These are phyloP conservation scores for Balaenoptera acutorostrata DNA, from an alignment of 2,113 vertebrate species.

Conservation along the genomic window DNA sequence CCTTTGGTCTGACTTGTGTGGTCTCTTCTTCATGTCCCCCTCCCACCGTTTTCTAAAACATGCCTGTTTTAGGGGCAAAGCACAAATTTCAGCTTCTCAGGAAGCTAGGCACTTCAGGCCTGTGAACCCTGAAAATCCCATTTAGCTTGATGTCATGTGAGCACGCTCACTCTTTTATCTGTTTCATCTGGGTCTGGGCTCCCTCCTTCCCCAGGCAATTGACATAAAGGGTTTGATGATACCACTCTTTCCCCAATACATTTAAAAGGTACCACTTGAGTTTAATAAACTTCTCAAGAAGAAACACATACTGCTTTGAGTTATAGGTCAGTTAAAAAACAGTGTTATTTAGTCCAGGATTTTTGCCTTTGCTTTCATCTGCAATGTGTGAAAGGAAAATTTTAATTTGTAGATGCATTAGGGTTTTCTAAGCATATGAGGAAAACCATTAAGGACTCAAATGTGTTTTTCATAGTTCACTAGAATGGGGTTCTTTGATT, in stretches of 20 bases:
- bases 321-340: background rate
- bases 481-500: background rate
- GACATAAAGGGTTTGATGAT: background rate
- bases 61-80: background rate
- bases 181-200: background rate
- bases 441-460: background rate
- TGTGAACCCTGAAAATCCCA: background rate
- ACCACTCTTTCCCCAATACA: background rate
- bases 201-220: background rate
- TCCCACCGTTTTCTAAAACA: background rate
- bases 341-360: background rate
- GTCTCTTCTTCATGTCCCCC: background rate
- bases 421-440: background rate
- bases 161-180: background rate
- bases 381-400: background rate
- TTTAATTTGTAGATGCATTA: background rate
- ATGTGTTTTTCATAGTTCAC: conserved; percentile 9
- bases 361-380: conserved; percentile 18
- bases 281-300: background rate
- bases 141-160: background rate
- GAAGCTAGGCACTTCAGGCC: background rate
- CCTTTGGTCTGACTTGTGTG: background rate
- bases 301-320: background rate
- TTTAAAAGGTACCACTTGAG: background rate
- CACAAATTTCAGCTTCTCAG: background rate